Evolutionary conservation across 2,888 invertebrate genomes (phyloP).

Genomic region (Spicauda simplicius): DNA sequence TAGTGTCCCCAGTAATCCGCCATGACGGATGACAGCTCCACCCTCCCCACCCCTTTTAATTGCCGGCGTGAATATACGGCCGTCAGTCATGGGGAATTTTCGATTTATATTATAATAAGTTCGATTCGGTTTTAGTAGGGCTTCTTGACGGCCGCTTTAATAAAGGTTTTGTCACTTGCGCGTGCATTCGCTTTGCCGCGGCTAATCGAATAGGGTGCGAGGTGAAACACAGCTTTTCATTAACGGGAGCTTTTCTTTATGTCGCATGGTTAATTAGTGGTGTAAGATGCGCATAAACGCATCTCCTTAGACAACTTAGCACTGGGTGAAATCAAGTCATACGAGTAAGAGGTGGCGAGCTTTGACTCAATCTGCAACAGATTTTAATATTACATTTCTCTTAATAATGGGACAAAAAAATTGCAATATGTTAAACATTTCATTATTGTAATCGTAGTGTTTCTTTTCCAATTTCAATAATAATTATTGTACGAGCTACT

Average conservation of each 20-base stretch:
- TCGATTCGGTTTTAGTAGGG: slow-evolving; percentile 52
- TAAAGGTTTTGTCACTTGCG: slow-evolving; percentile 50
- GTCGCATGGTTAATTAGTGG: too few relatives aligned
- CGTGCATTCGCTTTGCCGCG: slow-evolving; percentile 35
- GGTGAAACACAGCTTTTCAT: neutral
- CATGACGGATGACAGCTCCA: slow-evolving; percentile 71
- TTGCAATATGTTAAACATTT: too few relatives aligned
- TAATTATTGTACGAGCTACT: too few relatives aligned
- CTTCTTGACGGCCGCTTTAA: slow-evolving; percentile 47
- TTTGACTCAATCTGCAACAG: too few relatives aligned
- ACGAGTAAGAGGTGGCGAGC: too few relatives aligned
- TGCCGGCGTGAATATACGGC: slow-evolving; percentile 69
- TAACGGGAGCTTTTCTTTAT: neutral
- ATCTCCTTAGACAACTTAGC: too few relatives aligned
- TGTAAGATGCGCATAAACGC: too few relatives aligned
- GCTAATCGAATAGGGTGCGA: slow-evolving; percentile 33
- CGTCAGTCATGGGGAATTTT: slow-evolving; percentile 73
- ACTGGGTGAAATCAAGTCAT: too few relatives aligned
- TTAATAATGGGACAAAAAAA: too few relatives aligned
- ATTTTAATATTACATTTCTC: too few relatives aligned
- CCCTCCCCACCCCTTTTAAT: slow-evolving; percentile 77
- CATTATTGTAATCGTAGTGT: too few relatives aligned
- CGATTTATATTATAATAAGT: slow-evolving; percentile 84
- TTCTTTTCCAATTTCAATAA: too few relatives aligned
- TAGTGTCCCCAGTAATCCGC: slow-evolving; percentile 75